Evolutionary conservation across 2,797 vertebrate species (phyloP).

Genomic region (Tadarida brasiliensis): DNA sequence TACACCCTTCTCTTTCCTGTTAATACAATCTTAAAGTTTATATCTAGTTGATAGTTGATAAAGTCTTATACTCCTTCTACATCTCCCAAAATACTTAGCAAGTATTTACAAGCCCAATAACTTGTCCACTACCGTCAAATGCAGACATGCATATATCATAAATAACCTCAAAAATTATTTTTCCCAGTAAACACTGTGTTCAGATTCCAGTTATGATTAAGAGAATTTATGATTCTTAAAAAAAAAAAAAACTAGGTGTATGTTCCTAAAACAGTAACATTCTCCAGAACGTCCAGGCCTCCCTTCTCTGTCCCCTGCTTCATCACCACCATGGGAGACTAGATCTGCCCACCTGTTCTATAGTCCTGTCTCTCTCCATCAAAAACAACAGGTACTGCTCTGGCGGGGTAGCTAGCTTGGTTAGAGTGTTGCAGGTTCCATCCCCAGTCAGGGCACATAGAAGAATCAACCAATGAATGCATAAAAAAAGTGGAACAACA

Average conservation of each 20-base stretch:
- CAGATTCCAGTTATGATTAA: not conserved
- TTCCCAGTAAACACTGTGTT: not conserved
- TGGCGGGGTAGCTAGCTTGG: not conserved
- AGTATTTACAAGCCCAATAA: not conserved
- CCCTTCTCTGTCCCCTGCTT: not conserved
- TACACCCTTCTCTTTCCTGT: not conserved
- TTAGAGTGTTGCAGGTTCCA: not conserved
- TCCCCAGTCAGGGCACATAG: not conserved
- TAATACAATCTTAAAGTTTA: not conserved
- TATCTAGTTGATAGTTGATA: not conserved
- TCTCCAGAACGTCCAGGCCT: not conserved
- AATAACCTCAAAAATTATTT: not conserved
- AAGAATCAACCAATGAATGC: not conserved
- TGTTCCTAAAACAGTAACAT: not conserved
- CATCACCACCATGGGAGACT: not conserved
- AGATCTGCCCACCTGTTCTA: not conserved
- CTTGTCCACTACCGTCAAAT: not conserved
- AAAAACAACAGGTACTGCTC: not conserved
- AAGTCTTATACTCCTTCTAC: not conserved
- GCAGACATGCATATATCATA: not conserved
- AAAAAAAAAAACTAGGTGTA: not conserved
- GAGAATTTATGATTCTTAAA: not conserved
- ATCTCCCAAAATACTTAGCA: not conserved
- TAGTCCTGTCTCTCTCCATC: not conserved
- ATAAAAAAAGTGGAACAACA: not conserved